A percentile compares a stretch with the other conserved stretches of the same genome.
These are phyloP conservation scores for Okapia johnstoni DNA, from an alignment of 2,113 vertebrate genomes.

Conservation along the genomic window DNA sequence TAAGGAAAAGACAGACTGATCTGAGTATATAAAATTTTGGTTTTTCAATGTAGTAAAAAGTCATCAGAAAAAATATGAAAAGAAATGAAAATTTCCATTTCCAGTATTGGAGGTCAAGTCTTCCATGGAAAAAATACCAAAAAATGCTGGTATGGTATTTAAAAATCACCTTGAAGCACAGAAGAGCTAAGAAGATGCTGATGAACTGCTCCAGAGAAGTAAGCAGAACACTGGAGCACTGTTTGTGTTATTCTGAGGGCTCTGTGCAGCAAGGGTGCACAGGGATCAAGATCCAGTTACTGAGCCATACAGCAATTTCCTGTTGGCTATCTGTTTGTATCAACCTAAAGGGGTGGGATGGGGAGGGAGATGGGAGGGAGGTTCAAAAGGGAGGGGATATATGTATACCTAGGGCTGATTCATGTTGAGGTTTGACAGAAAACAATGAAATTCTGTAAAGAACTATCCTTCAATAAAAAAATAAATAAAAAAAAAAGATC, in stretches of 20 bases:
- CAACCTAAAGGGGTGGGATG: not conserved
- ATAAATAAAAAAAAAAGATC: not conserved
- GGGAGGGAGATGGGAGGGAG: not conserved
- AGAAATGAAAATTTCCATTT: constrained; percentile 8
- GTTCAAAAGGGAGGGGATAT: not conserved
- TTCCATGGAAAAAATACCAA: not conserved
- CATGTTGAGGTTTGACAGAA: not conserved
- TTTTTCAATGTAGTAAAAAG: not conserved
- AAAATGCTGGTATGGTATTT: not conserved
- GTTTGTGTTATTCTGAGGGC: not conserved
- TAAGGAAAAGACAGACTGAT: not conserved
- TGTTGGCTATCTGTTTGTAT: not conserved
- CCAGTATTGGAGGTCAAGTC: not conserved
- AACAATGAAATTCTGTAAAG: not conserved
- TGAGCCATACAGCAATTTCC: not conserved
- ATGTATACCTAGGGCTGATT: not conserved
- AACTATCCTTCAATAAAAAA: not conserved
- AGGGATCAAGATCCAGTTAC: not conserved
- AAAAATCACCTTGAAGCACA: not conserved
- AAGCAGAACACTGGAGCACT: not conserved
- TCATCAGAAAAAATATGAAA: not conserved
- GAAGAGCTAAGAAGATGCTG: not conserved
- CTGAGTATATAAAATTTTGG: not conserved
- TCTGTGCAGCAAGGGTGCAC: not conserved
- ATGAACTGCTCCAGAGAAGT: not conserved